phyloP scores from a whole-genome alignment of 2,888 invertebrate genomes.

The Lymantria monacha region DNA sequence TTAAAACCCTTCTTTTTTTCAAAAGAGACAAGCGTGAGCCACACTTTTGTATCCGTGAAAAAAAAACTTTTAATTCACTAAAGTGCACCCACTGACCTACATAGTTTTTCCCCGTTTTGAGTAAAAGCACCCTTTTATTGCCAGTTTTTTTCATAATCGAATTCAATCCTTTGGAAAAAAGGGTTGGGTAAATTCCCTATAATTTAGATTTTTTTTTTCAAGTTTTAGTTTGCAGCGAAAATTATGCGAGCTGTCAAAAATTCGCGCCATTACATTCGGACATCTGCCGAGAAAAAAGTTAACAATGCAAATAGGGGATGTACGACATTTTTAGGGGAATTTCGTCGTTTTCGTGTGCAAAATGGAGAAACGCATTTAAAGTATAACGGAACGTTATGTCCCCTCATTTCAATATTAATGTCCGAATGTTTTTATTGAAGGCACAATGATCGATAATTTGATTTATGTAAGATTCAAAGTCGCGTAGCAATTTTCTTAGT shows the following conservation, averaged over 20 bases:
- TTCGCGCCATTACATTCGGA: constrained; percentile 77
- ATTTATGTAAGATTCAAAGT: constrained; percentile 34
- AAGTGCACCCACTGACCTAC: constrained; percentile 74
- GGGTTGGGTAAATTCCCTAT: constrained; percentile 74
- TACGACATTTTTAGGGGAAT: constrained; percentile 77
- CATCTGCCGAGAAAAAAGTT: constrained; percentile 73
- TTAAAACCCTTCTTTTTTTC: constrained; percentile 71
- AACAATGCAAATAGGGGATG: constrained; percentile 79
- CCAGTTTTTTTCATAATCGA: constrained; percentile 68
- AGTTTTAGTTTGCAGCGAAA: constrained; percentile 67
- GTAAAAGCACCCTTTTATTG: constrained; percentile 71
- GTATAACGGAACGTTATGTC: constrained; percentile 60
- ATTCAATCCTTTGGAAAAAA: constrained; percentile 80
- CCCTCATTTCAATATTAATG: constrained; percentile 76
- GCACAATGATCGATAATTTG: constrained; percentile 18
- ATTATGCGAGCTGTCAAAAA: constrained; percentile 78
- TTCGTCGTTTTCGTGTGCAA: constrained; percentile 67
- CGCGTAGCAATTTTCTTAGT: constrained; percentile 27
- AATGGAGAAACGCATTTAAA: constrained; percentile 77
- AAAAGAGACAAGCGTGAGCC: constrained; percentile 72
- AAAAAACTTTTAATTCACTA: constrained; percentile 62
- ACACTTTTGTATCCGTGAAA: constrained; percentile 49
- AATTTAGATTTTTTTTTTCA: constrained; percentile 60
- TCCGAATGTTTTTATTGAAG: constrained; percentile 38
- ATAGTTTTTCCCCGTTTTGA: constrained; percentile 65